Conservation (phyloP, 1,140 invertebrate species). For the Eriocheir sinensis region DNA sequence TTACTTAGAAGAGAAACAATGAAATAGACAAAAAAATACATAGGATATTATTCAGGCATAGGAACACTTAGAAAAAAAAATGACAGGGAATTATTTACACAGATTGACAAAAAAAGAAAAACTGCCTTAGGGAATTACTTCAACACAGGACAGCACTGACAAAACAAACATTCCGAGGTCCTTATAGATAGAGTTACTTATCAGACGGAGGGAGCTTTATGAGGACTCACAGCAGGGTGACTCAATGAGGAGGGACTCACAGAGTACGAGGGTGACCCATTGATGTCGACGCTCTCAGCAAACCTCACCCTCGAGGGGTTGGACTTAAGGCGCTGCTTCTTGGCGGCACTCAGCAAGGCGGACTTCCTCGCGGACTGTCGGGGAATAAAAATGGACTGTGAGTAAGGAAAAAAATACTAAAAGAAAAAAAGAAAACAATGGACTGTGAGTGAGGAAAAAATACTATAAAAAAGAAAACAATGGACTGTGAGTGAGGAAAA, state of each 20-base stretch:
- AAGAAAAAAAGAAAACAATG: neutral
- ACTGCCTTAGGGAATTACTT: no score
- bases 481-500: no score
- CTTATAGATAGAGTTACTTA: neutral
- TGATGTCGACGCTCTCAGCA: constrained; percentile 93
- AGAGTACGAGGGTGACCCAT: constrained; percentile 85
- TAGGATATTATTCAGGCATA: no score
- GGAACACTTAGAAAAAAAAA: no score
- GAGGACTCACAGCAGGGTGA: neutral
- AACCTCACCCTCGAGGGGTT: constrained; percentile 94
- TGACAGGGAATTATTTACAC: no score
- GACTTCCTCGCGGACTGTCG: constrained; percentile 88
- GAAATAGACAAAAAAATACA: neutral
- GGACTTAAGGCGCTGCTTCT: constrained; percentile 90
- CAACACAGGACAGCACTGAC: no score
- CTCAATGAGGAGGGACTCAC: neutral
- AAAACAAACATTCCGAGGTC: no score
- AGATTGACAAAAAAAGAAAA: no score
- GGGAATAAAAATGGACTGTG: constrained; percentile 74
- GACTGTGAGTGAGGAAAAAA: no score
- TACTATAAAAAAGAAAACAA: no score
- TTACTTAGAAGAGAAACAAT: neutral
- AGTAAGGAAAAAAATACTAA: neutral
- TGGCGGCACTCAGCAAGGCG: constrained; percentile 92
- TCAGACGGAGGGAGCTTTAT: neutral